Percentiles rank a stretch among this genome's conserved stretches.
phyloP scores from a whole-genome alignment of 2,888 invertebrate genomes.

The Vannuccia rotundouncinata region DNA sequence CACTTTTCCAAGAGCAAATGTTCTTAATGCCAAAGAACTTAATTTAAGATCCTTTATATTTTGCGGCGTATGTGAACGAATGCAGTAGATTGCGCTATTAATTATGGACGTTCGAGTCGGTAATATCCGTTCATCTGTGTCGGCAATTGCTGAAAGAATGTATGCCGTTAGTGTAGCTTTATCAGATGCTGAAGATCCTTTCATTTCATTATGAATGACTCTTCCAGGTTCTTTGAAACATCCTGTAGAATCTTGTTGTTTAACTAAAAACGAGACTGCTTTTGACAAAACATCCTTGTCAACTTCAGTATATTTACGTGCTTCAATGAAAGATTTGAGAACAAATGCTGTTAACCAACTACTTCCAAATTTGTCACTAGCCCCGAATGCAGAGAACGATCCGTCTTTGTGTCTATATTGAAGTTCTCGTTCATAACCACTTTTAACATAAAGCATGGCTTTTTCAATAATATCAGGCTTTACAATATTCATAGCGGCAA shows the following conservation, averaged over 20 bases:
- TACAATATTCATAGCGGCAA: neutral
- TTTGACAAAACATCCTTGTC: neutral
- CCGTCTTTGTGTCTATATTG: slow-evolving; percentile 27
- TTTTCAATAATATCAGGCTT: slow-evolving; percentile 27
- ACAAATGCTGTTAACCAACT: slow-evolving; percentile 36
- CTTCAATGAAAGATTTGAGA: slow-evolving; percentile 28
- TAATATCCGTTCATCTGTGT: slow-evolving; percentile 60
- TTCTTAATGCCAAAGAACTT: neutral
- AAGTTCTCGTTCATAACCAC: slow-evolving; percentile 29
- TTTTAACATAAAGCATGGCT: neutral
- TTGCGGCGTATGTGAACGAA: neutral
- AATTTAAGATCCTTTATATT: neutral
- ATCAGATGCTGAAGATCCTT: slow-evolving; percentile 55
- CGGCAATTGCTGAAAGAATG: slow-evolving; percentile 64
- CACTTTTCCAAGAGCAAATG: neutral
- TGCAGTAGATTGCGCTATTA: neutral
- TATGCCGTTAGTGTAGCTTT: slow-evolving; percentile 66
- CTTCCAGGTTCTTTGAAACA: slow-evolving; percentile 69
- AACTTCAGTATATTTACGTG: neutral
- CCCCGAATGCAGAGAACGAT: slow-evolving; percentile 30
- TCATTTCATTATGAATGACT: slow-evolving; percentile 68
- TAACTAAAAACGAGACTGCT: neutral
- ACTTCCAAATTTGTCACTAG: slow-evolving; percentile 15
- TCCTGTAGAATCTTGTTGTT: slow-evolving; percentile 58
- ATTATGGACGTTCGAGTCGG: neutral